These are phyloP conservation scores for Atrichornis clamosus DNA, from an alignment of 2,113 vertebrate species.

Conservation along the genomic window DNA sequence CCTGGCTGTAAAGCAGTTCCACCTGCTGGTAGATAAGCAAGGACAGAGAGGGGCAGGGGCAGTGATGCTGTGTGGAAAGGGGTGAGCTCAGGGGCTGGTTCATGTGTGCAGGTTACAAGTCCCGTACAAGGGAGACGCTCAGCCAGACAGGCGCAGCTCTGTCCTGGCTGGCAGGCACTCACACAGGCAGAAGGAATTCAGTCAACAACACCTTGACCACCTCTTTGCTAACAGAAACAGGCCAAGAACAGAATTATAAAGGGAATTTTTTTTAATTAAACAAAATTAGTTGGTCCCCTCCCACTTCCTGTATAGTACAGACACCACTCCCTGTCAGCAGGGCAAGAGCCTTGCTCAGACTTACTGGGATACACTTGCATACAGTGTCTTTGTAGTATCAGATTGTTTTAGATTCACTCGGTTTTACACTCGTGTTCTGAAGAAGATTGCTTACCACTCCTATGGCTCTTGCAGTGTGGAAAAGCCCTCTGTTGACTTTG, in stretches of 20 bases:
- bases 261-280: neutral
- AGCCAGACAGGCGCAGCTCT: rapidly evolving
- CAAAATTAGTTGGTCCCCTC: neutral
- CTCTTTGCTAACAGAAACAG: neutral
- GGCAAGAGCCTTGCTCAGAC: neutral
- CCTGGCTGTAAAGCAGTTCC: neutral
- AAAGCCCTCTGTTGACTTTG: neutral
- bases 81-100: no score
- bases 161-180: neutral
- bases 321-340: neutral
- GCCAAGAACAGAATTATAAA: neutral
- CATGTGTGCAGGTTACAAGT: no score
- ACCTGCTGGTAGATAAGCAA: neutral
- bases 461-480: neutral
- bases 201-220: neutral
- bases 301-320: neutral
- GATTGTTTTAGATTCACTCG: neutral
- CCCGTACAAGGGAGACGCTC: neutral
- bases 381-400: neutral
- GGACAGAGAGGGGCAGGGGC: neutral
- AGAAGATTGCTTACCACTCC: neutral
- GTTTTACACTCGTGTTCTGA: neutral
- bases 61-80: neutral
- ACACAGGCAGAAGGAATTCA: neutral
- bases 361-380: neutral